These are phyloP conservation scores for Hirtodrosophila histrioides DNA, from an alignment of 2,888 invertebrate species.

Conservation along the genomic window DNA sequence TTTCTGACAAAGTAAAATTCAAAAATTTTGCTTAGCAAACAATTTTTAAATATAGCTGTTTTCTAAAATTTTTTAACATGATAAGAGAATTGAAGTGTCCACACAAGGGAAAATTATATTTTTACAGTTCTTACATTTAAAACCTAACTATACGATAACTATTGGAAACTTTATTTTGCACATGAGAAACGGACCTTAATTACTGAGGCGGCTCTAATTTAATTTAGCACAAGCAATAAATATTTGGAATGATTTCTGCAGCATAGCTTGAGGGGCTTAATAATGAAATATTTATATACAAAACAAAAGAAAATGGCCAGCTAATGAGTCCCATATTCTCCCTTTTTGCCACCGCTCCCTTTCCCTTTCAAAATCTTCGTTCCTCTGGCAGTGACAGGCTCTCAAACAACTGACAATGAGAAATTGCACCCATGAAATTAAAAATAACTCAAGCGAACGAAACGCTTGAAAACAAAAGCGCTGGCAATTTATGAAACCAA, in stretches of 20 bases:
- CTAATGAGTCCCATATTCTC: constrained; percentile 53
- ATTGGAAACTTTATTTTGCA: too few species aligned
- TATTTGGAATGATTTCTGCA: constrained; percentile 49
- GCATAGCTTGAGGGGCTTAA: constrained; percentile 28
- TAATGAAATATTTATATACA: constrained; percentile 54
- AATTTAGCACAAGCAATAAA: constrained; percentile 56
- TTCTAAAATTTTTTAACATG: too few species aligned
- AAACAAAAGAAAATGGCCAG: constrained; percentile 56
- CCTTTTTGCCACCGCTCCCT: neutral
- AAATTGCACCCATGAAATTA: constrained; percentile 77
- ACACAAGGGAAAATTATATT: too few species aligned
- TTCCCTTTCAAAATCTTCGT: neutral
- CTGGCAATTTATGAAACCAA: constrained; percentile 72
- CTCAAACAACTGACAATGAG: constrained; percentile 69
- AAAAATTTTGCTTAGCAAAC: too few species aligned
- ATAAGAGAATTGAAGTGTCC: too few species aligned
- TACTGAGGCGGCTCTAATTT: constrained; percentile 66
- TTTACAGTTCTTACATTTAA: too few species aligned
- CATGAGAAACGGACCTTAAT: constrained; percentile 38
- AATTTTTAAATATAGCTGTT: too few species aligned
- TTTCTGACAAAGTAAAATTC: too few species aligned
- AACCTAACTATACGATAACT: too few species aligned
- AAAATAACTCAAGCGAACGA: constrained; percentile 79
- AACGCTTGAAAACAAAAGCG: constrained; percentile 70
- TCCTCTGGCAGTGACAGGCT: constrained; percentile 57